Base-by-base conservation (phyloP, 1,140 invertebrate species). In the Chlorops oryzae region DNA sequence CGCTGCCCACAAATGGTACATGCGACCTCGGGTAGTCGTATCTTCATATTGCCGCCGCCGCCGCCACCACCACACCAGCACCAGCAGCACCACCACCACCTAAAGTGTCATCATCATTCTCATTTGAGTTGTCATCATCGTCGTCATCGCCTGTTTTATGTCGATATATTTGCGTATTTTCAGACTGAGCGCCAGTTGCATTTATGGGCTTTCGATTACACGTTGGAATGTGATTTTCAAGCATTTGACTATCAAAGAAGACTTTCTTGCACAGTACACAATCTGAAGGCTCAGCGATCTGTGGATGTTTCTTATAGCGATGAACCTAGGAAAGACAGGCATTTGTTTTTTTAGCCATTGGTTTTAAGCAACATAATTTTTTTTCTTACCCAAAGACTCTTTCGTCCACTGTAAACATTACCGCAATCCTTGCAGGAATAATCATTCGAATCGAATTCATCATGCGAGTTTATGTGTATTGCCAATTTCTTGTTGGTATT, bases 371-470 rank as follows among this genome's bases (percentile, higher is more conserved):
- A 2, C 3, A n/a, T 12, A 17, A 32, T 42, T 21, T 6, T 3
- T n/a, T 3, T 5, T 28, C 58, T 57, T 45, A 72, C 70, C 70
- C 70, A 72, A 18, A 72, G 52, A 48, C 70, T 72, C 57, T 72
- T 72, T 20, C 70, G 58, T 9, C 66, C 66, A 32, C 67, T 70
- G 35, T 72, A 72, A 10, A 72, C 67, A 44, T 72, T 72, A 38
- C 70, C 70, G 50, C 70, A 72, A 21, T 72, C 70, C 52, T 72
- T 72, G 56, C 70, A 72, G 13, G 70, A 70, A 46, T 72, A 72
- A 42, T 72, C 70, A 22, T 63, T 70, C 6, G 63, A 69, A 39
- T 72, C 69, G 20, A 72, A 68, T 55, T 72, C 70, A 41, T 69
- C 62, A 40, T 72, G 70, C 17, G 65, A 70, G 24, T 72, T 72